Base-by-base conservation (phyloP, 2,113 vertebrate genomes). In the Hipposideros armiger region DNA sequence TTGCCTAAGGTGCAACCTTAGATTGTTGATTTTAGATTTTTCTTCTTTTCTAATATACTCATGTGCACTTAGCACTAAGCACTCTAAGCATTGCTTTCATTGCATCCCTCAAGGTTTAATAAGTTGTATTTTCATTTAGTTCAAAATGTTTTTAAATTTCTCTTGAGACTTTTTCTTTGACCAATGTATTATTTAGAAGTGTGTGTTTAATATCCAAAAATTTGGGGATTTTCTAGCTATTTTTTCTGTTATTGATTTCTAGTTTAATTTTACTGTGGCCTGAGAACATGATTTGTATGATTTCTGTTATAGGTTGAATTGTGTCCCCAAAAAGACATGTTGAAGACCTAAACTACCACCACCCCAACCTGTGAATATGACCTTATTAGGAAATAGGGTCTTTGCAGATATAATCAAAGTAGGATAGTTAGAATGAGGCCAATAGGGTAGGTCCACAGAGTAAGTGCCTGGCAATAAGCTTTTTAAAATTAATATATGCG, bases 191-290 rank as follows among this genome's bases (percentile, higher is more conserved):
- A 72, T 78, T 86, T 93, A 56, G 26, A 85, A 95, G 36, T 70
- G 4, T 76, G 8, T 52, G 8, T 90, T 90, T 80, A 78, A 32
- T 78, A 24, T 64, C 45, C 56, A 78, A 93, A 47, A 85, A 73
- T 85, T 54, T 84, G 45, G 54, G n/a, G 22, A 42, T 45, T 90
- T 78, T 72, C 24, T n/a, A 84, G 45, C 22, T 72, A 54, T 30
- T 87, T 92, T 80, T 80, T 73, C 40, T 78, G 24, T 93, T 85
- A 90, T 5, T 91, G 47, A 64, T n/a, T 87, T 81, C 74, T 40
- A 91, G 45, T 87, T 86, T 81, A 73, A 64, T 47, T 80, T 24
- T 30, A 45, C 30, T 80, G 5, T 47, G 45, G 15, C 30, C 36
- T 90, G 19, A 72, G 32, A 72, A 62, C 45, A 89, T 47, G 89